Evolutionary conservation across 2,797 vertebrate species (phyloP).

Genomic region (Lates japonicus): DNA sequence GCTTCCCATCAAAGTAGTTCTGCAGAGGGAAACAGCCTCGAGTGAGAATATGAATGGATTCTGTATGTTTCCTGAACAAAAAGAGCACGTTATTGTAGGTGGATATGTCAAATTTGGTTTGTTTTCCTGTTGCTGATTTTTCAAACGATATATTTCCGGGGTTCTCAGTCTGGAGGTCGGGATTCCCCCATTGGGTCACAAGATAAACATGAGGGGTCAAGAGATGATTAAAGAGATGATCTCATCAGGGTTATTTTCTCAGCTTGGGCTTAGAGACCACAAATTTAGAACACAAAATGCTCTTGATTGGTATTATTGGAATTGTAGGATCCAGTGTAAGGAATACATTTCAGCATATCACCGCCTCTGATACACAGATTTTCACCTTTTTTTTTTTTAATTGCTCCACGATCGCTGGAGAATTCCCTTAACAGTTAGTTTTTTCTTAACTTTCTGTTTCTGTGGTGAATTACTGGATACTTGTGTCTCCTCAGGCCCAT

Average conservation of each 20-base stretch:
- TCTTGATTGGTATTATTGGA: not conserved
- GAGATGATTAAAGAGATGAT: too few relatives aligned
- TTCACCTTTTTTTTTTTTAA: not conserved
- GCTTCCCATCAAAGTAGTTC: constrained; percentile 98
- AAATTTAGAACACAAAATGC: too few relatives aligned
- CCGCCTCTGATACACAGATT: too few relatives aligned
- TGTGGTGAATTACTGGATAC: not conserved
- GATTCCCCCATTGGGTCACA: too few relatives aligned
- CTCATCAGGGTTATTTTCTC: too few relatives aligned
- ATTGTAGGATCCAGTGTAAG: too few relatives aligned
- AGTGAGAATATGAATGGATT: constrained; percentile 10
- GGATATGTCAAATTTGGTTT: not conserved
- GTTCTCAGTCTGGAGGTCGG: too few relatives aligned
- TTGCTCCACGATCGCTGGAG: not conserved
- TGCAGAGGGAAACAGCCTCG: constrained; percentile 69
- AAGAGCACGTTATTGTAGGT: not conserved
- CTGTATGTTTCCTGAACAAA: not conserved
- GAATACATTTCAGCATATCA: not conserved
- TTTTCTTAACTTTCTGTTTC: not conserved
- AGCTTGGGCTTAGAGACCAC: too few relatives aligned
- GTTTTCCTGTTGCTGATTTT: not conserved
- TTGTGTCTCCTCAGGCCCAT: not conserved
- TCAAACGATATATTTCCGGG: not conserved
- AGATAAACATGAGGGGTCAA: too few relatives aligned
- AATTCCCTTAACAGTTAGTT: not conserved